phyloP scores from a whole-genome alignment of 2,113 vertebrate species.

The Rallus limicola region DNA sequence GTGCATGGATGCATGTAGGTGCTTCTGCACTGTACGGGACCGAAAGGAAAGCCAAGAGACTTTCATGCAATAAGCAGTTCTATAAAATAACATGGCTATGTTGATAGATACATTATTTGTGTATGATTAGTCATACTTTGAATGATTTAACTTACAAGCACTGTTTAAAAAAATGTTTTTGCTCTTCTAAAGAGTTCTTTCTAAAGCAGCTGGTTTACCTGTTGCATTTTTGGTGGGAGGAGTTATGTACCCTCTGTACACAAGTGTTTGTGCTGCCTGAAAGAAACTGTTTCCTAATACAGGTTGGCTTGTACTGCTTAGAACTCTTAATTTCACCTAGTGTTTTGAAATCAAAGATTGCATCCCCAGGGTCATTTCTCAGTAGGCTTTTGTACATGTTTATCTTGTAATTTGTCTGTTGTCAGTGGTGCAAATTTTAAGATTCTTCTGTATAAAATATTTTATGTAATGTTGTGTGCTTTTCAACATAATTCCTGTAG shows the following conservation, averaged over 20 bases:
- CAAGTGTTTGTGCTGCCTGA: not conserved
- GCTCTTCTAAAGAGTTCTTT: not conserved
- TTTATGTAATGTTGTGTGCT: not conserved
- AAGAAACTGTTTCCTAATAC: not conserved
- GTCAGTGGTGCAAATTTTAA: not conserved
- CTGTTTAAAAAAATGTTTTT: not conserved
- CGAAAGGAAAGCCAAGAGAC: not conserved
- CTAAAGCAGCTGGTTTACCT: not conserved
- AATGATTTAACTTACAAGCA: not conserved
- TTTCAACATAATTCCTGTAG: not conserved
- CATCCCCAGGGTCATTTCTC: not conserved
- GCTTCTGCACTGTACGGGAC: not conserved
- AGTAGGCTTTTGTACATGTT: not conserved
- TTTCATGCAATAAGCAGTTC: not conserved
- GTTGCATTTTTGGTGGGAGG: not conserved
- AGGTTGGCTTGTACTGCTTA: not conserved
- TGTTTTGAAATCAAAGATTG: not conserved
- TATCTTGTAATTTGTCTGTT: not conserved
- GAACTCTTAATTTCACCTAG: not conserved
- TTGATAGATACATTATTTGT: not conserved
- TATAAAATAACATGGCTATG: not conserved
- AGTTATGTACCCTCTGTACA: not conserved
- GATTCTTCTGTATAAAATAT: not conserved
- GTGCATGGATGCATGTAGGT: fast-evolving
- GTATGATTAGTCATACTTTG: not conserved